Evolutionary conservation across 23 tunicate species (phyloP).

Genomic region (Halocynthia roretzi): DNA sequence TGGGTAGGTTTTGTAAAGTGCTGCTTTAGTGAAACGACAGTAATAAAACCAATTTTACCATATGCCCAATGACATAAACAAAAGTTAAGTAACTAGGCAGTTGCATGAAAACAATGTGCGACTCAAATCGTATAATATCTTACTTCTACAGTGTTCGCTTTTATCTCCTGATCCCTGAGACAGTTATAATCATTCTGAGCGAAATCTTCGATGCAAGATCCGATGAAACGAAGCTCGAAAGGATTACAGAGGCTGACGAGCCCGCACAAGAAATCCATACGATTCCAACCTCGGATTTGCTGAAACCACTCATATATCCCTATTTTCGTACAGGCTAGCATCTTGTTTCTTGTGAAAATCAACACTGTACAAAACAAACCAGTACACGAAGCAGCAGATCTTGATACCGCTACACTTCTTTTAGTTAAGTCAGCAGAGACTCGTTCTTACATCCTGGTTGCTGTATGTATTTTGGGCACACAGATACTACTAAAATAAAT

Average conservation of each 20-base stretch:
- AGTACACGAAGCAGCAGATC: too few relatives aligned
- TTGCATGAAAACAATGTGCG: too few relatives aligned
- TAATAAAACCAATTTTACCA: background rate
- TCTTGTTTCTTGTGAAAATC: too few relatives aligned
- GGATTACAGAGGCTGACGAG: conserved; percentile 37
- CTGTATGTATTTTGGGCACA: too few relatives aligned
- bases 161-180: conserved; percentile 13
- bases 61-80: background rate
- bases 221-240: conserved; percentile 29
- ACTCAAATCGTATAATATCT: background rate
- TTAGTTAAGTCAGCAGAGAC: too few relatives aligned
- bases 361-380: too few relatives aligned
- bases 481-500: too few relatives aligned
- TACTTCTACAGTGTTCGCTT: conserved; percentile 18
- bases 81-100: background rate
- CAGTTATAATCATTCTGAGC: conserved; percentile 15
- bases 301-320: conserved; percentile 36
- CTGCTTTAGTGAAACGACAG: background rate
- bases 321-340: conserved; percentile 1
- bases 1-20: too few relatives aligned
- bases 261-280: conserved; percentile 33
- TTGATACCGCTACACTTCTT: too few relatives aligned
- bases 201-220: conserved; percentile 24
- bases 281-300: conserved; percentile 28
- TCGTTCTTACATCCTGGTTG: too few relatives aligned